Evolutionary conservation across 2,888 invertebrate genomes (phyloP).

Genomic region (Andrena camellia): DNA sequence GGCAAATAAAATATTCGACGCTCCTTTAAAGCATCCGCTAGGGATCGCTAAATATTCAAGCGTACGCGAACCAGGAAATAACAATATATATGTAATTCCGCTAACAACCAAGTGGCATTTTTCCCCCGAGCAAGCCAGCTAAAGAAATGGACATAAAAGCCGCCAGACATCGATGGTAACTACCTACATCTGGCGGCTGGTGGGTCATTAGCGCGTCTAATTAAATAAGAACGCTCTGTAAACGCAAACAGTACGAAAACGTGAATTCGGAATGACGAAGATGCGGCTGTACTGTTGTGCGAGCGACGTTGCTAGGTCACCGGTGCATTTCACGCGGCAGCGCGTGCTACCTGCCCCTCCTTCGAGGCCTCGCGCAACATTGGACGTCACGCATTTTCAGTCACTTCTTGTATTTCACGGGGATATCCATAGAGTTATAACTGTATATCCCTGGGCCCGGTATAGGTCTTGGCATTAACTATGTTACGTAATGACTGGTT

Average conservation of each 20-base stretch:
- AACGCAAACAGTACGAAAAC: background rate
- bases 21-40: no score
- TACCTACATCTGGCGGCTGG: no score
- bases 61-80: no score
- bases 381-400: constrained; percentile 1
- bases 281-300: constrained; percentile 38
- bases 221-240: background rate
- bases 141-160: no score
- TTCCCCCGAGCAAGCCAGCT: no score
- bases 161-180: no score
- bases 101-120: no score
- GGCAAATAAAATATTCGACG: no score
- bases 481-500: constrained; percentile 74
- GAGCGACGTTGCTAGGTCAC: constrained; percentile 44
- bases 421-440: constrained; percentile 53
- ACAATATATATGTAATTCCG: no score
- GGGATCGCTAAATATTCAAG: no score
- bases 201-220: background rate
- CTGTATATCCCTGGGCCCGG: constrained; percentile 52
- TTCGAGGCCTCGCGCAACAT: background rate
- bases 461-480: constrained; percentile 61
- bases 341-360: constrained; percentile 5
- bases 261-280: constrained; percentile 18
- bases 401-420: constrained; percentile 25
- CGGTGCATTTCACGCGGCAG: constrained; percentile 44